phyloP scores from a whole-genome alignment of 2,888 invertebrate species.

The Yponomeuta plumbellus region DNA sequence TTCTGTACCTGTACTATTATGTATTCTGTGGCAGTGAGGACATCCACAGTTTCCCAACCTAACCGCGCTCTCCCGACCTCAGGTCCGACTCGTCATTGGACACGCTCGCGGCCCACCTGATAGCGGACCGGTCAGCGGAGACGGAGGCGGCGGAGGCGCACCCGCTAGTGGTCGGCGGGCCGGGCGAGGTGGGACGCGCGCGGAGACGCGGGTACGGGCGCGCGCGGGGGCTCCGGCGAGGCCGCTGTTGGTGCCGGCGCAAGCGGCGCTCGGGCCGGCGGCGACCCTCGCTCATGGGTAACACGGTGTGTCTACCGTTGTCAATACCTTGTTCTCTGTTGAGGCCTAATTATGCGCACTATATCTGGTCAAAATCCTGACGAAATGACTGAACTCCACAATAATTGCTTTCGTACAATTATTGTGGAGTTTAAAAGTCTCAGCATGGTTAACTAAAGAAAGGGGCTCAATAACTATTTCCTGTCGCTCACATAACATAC shows the following conservation, averaged over 20 bases:
- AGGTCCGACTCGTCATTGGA: constrained; percentile 62
- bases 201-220: constrained; percentile 31
- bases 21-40: too few species aligned
- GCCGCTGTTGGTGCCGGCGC: constrained; percentile 61
- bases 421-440: too few species aligned
- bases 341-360: too few species aligned
- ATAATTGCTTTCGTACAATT: too few species aligned
- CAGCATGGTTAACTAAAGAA: too few species aligned
- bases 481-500: too few species aligned
- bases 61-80: constrained; percentile 15
- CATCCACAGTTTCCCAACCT: neutral
- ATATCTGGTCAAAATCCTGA: too few species aligned
- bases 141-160: constrained; percentile 30
- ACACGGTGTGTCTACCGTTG: constrained; percentile 69
- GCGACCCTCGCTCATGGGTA: constrained; percentile 67
- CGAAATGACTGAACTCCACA: too few species aligned
- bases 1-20: too few species aligned
- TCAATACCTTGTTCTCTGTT: constrained; percentile 49
- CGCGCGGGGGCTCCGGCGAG: constrained; percentile 32
- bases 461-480: too few species aligned
- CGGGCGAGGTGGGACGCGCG: constrained; percentile 30
- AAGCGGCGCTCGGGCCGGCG: constrained; percentile 64
- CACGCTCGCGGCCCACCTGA: constrained; percentile 59
- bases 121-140: constrained; percentile 62
- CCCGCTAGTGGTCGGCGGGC: constrained; percentile 31